phyloP scores from a whole-genome alignment of 2,797 vertebrate species.

The Typhlichthys eigenmanni region DNA sequence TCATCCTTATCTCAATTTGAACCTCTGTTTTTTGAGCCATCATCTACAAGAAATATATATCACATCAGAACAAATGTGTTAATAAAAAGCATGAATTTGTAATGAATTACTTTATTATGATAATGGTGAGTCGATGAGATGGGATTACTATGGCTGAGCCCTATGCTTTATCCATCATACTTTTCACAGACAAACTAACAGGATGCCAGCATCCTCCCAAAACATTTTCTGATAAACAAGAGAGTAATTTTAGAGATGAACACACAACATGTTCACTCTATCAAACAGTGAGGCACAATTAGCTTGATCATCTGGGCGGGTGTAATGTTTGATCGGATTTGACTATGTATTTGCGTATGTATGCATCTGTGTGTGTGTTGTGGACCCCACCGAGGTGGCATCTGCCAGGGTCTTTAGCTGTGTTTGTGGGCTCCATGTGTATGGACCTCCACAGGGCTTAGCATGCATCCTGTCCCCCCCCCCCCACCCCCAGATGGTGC shows the following conservation, averaged over 20 bases:
- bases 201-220: slow-evolving; percentile 14
- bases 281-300: slow-evolving; percentile 55
- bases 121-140: too few species aligned
- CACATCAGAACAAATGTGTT: too few species aligned
- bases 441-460: slow-evolving; percentile 70
- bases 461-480: slow-evolving; percentile 35
- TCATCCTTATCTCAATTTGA: too few species aligned
- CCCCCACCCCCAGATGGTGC: slow-evolving; percentile 67
- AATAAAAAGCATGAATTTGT: too few species aligned
- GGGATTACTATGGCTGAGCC: too few species aligned
- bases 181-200: slow-evolving; percentile 24
- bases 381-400: slow-evolving; percentile 61
- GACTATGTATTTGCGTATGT: slow-evolving; percentile 29
- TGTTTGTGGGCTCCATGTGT: slow-evolving; percentile 73
- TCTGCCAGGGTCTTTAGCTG: slow-evolving; percentile 68
- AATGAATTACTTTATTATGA: too few species aligned
- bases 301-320: slow-evolving; percentile 61
- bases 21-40: too few species aligned
- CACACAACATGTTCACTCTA: slow-evolving; percentile 50
- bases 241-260: slow-evolving; percentile 29
- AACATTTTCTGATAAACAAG: slow-evolving; percentile 37
- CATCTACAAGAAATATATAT: too few species aligned
- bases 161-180: not conserved
- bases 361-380: slow-evolving; percentile 29
- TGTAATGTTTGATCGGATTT: slow-evolving; percentile 53